Conservation (phyloP, 1,140 invertebrate genomes). For the Sitophilus oryzae region DNA sequence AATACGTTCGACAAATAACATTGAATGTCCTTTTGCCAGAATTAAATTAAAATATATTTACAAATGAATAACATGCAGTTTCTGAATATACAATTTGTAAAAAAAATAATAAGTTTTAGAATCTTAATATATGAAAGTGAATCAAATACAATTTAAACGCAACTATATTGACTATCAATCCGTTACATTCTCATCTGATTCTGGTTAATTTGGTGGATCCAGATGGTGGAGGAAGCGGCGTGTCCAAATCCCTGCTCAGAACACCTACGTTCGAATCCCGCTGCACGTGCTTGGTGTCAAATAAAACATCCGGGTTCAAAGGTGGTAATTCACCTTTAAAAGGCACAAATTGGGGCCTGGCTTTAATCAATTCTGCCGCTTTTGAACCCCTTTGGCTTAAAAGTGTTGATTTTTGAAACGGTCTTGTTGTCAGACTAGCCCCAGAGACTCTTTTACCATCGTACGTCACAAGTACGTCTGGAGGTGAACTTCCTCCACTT, state of each 20-base stretch:
- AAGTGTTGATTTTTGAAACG: constrained; percentile 45
- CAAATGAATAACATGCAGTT: no score
- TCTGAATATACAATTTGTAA: no score
- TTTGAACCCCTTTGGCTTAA: constrained; percentile 49
- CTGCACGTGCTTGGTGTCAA: constrained; percentile 37
- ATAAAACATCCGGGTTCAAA: constrained; percentile 40
- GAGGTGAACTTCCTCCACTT: constrained; percentile 38
- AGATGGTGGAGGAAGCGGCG: constrained; percentile 24
- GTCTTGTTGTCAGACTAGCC: constrained; percentile 53
- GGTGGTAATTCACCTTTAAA: constrained; percentile 66
- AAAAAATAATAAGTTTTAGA: no score
- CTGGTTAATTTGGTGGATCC: constrained; percentile 29
- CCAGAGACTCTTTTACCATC: constrained; percentile 66
- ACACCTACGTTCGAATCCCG: constrained; percentile 25
- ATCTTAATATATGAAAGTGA: no score
- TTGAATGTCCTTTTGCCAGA: no score
- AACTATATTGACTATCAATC: no score
- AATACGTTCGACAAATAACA: no score
- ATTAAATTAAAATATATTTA: no score
- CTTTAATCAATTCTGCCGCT: constrained; percentile 53
- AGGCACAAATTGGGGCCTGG: constrained; percentile 62
- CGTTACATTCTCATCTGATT: constrained; percentile 26
- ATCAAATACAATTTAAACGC: no score
- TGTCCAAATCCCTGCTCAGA: constrained; percentile 36
- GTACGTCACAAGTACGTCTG: constrained; percentile 58